A percentile compares a stretch with the other conserved stretches of the same genome.
Evolutionary conservation across 2,888 invertebrate species (phyloP).

Genomic region (Panopea generosa): DNA sequence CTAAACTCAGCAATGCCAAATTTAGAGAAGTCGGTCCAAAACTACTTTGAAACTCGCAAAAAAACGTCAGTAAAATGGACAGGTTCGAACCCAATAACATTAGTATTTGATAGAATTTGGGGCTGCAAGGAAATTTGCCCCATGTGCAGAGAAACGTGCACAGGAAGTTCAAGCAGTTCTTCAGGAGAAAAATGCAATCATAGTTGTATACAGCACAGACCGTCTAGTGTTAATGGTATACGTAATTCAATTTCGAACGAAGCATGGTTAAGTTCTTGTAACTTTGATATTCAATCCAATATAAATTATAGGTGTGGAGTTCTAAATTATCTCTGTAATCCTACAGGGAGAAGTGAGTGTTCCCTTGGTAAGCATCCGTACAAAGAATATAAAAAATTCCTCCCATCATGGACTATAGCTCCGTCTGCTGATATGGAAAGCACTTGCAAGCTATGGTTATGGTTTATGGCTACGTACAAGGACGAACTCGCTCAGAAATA

Average conservation of each 20-base stretch:
- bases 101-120: slow-evolving; percentile 3
- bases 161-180: too few species aligned
- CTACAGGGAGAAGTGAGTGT: too few species aligned
- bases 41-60: too few species aligned
- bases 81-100: background rate
- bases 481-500: background rate
- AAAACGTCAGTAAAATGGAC: too few species aligned
- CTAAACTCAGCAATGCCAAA: too few species aligned
- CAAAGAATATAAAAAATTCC: background rate
- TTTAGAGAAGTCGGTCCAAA: too few species aligned
- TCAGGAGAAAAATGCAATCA: background rate
- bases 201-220: slow-evolving; percentile 9
- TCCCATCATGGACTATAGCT: slow-evolving; percentile 1
- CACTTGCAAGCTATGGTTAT: slow-evolving; percentile 6
- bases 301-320: background rate
- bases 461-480: slow-evolving; percentile 6
- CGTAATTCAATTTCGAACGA: background rate
- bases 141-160: background rate
- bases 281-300: slow-evolving; percentile 4
- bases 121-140: background rate
- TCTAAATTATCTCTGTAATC: background rate
- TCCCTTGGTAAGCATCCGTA: background rate
- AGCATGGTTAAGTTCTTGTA: background rate
- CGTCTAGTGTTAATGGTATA: background rate
- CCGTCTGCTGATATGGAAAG: slow-evolving; percentile 2